phyloP scores from a whole-genome alignment of 2,888 invertebrate genomes.

The Cyclophora punctaria region DNA sequence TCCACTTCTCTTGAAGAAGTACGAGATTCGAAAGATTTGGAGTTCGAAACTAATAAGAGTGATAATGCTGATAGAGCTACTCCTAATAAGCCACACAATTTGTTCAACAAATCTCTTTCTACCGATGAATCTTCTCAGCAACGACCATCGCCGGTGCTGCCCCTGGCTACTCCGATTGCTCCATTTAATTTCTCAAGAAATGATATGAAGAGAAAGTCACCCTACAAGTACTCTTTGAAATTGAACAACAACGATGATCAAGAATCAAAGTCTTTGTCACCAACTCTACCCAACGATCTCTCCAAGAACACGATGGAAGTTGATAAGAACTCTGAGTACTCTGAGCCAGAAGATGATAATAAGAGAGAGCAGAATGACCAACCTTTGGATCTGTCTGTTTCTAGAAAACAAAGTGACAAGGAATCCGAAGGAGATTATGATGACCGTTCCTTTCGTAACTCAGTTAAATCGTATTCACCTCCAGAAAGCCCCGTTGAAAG shows the following conservation, averaged over 20 bases:
- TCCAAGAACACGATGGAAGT: constrained; percentile 44
- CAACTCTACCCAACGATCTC: constrained; percentile 51
- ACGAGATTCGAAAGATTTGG: constrained; percentile 51
- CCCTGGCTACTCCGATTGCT: constrained; percentile 54
- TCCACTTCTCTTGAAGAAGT: constrained; percentile 57
- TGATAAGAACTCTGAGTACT: constrained; percentile 50
- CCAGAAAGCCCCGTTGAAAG: constrained; percentile 56
- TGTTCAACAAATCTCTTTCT: constrained; percentile 78
- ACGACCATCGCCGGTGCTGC: constrained; percentile 79
- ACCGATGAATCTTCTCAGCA: constrained; percentile 80
- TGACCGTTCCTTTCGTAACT: constrained; percentile 58
- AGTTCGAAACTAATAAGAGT: constrained; percentile 42
- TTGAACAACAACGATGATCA: constrained; percentile 46
- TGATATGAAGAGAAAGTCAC: constrained; percentile 52
- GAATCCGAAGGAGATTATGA: constrained; percentile 57
- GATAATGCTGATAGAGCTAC: constrained; percentile 67
- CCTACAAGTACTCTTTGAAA: constrained; percentile 52
- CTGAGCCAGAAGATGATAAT: constrained; percentile 49
- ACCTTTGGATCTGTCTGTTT: constrained; percentile 84
- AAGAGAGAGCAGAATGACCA: constrained; percentile 75
- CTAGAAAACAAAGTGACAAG: constrained; percentile 68
- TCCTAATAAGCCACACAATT: constrained; percentile 66
- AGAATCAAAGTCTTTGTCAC: constrained; percentile 39
- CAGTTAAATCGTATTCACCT: constrained; percentile 62
- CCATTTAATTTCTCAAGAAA: constrained; percentile 51